Conservation (phyloP, 2,797 vertebrate species). For the Phylloscopus collybita region DNA sequence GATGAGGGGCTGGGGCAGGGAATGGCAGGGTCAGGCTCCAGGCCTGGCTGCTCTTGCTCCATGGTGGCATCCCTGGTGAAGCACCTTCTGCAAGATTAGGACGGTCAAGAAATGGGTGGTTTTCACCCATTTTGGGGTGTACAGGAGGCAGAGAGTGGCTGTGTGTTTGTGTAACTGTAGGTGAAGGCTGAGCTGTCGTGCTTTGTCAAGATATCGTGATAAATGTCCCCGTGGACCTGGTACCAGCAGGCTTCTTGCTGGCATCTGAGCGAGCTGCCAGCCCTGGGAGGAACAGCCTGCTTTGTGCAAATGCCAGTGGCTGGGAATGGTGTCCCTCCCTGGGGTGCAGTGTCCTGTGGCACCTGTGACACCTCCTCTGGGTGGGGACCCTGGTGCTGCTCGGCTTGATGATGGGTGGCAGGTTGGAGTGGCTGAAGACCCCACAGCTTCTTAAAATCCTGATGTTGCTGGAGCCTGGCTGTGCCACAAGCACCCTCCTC, state of each 20-base stretch:
- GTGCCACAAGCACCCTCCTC: background rate
- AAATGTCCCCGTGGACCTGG: fast-evolving
- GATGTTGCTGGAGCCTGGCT: background rate
- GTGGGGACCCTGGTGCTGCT: background rate
- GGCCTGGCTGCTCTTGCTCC: background rate
- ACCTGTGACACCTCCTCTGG: background rate
- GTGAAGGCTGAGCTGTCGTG: background rate
- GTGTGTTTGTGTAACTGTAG: background rate
- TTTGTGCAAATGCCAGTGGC: fast-evolving
- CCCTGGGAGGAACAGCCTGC: background rate
- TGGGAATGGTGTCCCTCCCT: background rate
- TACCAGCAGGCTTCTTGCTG: background rate
- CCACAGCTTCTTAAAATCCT: background rate
- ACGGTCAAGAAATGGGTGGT: fast-evolving
- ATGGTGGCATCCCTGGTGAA: background rate
- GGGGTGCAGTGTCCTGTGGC: background rate
- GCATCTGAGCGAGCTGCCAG: background rate
- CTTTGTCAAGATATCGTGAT: background rate
- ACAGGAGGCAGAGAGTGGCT: background rate
- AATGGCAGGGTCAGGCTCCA: background rate
- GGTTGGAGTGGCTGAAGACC: background rate
- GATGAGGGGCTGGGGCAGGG: background rate
- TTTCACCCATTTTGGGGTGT: background rate
- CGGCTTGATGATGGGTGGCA: fast-evolving
- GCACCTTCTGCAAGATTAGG: background rate